Evolutionary conservation across 2,797 vertebrate genomes (phyloP).

Genomic region (Brotula barbata): DNA sequence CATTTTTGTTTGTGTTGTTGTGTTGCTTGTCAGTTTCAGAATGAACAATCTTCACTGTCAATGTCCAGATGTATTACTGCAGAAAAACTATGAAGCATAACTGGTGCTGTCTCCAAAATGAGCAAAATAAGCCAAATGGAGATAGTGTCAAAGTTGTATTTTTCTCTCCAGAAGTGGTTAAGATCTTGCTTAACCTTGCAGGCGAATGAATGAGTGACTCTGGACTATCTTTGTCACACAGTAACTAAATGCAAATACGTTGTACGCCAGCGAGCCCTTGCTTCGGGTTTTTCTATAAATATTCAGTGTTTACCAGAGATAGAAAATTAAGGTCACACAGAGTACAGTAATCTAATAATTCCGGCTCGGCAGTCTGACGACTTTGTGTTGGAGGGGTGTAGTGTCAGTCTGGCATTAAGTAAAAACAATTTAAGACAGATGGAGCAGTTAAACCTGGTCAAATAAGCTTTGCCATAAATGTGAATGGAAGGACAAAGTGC

Average conservation of each 20-base stretch:
- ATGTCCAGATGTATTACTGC: too few species aligned
- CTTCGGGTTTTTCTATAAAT: constrained; percentile 27
- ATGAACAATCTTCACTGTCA: too few species aligned
- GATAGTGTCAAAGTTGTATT: too few species aligned
- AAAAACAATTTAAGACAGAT: constrained; percentile 51
- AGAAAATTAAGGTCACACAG: constrained; percentile 29
- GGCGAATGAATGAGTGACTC: constrained; percentile 55
- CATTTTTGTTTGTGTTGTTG: too few species aligned
- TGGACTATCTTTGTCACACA: constrained; percentile 43
- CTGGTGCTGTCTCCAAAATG: not conserved
- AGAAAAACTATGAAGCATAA: too few species aligned
- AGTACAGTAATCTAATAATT: constrained; percentile 48
- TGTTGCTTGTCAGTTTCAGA: too few species aligned
- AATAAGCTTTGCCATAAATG: constrained; percentile 38
- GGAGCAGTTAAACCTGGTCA: constrained; percentile 50
- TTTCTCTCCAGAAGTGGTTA: not conserved
- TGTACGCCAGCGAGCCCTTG: constrained; percentile 3
- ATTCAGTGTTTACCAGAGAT: constrained; percentile 46
- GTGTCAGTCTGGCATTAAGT: constrained; percentile 53
- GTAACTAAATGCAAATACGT: constrained; percentile 56
- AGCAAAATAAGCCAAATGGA: too few species aligned
- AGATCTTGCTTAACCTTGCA: constrained; percentile 42
- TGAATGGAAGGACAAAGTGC: constrained; percentile 40
- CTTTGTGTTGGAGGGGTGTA: constrained; percentile 38
- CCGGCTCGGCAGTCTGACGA: constrained; percentile 32